A percentile compares a stretch with the other conserved stretches of the same genome.
phyloP scores from a whole-genome alignment of 2,888 invertebrate species.

The Ectemnius cavifrons region DNA sequence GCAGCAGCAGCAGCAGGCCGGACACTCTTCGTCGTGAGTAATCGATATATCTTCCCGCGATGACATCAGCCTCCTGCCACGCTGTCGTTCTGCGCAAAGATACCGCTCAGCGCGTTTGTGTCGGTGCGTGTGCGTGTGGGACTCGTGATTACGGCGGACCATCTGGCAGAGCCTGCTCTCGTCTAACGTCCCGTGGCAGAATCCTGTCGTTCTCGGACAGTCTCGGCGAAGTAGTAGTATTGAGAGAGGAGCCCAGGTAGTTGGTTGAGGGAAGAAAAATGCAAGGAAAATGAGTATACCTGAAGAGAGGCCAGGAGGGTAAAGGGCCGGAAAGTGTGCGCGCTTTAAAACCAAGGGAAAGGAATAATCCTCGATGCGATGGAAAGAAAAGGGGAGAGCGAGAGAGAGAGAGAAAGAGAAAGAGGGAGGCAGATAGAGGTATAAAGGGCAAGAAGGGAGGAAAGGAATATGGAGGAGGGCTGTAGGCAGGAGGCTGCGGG shows the following conservation, averaged over 20 bases:
- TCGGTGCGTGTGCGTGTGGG: too few relatives aligned
- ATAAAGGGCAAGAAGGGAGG: conserved; percentile 15
- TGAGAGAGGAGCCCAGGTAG: too few relatives aligned
- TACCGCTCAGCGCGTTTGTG: background rate
- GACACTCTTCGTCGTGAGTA: background rate
- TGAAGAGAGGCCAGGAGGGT: background rate
- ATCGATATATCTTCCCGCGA: conserved; percentile 7
- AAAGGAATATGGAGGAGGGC: background rate
- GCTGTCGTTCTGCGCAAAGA: background rate
- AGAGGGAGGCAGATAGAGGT: background rate
- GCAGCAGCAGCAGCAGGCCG: too few relatives aligned
- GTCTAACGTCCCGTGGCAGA: conserved; percentile 4
- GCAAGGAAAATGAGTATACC: too few relatives aligned
- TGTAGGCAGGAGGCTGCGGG: background rate
- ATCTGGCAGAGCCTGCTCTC: background rate
- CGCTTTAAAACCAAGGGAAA: too few relatives aligned
- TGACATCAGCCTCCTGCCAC: conserved; percentile 1
- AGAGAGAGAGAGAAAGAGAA: conserved; percentile 2
- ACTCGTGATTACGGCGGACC: background rate
- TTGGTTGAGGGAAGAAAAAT: too few relatives aligned
- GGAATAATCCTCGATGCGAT: too few relatives aligned
- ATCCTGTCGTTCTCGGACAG: background rate
- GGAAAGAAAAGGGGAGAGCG: background rate
- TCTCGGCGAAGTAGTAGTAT: too few relatives aligned
- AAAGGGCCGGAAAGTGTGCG: background rate